Base-by-base conservation (phyloP, 2,797 vertebrate genomes). In the Pantherophis alleghaniensis region DNA sequence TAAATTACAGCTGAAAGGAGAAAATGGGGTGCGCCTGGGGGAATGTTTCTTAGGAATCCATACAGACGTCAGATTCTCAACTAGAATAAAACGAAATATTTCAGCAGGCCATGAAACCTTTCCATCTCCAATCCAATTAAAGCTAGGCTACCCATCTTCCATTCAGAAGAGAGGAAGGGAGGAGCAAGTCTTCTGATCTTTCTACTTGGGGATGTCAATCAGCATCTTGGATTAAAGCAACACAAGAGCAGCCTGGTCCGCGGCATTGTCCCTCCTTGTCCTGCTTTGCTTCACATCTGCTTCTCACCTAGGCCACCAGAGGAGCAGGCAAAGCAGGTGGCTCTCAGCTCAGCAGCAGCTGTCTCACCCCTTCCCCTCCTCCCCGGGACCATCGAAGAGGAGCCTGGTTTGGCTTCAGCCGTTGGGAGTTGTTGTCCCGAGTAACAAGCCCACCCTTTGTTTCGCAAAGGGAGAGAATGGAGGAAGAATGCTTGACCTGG, bases 291-390 rank as follows among this genome's bases (percentile, higher is more conserved):
- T 28, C 47, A 14, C 66, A 89, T 37, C 90, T 93, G n/a, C 87
- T 42, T 60, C 86, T 90, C 83, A 90, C 89, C 79, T 87, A 88
- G 22, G 61, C n/a, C 56, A 26, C 55, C 63, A 0, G 0, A 57
- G 53, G 87, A 91, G 12, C 87, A 18, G 59, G 53, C 37, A 47
- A 47, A 66, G 87, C 87, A 92, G 88, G 94, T 87, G 88, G 94
- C 37, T 90, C 79, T 86, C 53, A 51, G 32, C 9, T 88, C 59
- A 26, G 16, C n/a, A 86, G 93, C 91, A 92, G 93, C 95, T 94
- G 83, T 61, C 88, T 28, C n/a, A 37, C 7, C 32, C 32, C 6
- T 90, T 28, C 28, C 56, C 47, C 61, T 2, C 1, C 0, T 16
- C 57, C 57, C 20, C 0, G 0, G 5, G 14, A 18, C 0, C 0